phyloP scores from a whole-genome alignment of 2,888 invertebrate species.

The Calameuta pallipes region DNA sequence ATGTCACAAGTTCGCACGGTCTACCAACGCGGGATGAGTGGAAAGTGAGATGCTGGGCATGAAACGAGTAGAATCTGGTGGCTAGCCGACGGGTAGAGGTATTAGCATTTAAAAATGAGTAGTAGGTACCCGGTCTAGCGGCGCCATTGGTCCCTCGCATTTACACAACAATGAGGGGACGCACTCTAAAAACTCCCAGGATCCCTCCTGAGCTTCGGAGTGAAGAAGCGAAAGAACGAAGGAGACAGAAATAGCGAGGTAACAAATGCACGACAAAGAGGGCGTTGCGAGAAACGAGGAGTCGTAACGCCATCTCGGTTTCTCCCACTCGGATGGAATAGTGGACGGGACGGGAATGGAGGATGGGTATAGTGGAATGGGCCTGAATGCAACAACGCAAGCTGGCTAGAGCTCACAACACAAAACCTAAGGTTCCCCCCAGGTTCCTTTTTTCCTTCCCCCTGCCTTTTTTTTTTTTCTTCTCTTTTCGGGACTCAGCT shows the following conservation, averaged over 20 bases:
- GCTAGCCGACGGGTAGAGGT: constrained; percentile 32
- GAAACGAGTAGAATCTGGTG: background rate
- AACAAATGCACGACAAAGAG: constrained; percentile 34
- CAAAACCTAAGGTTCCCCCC: constrained; percentile 47
- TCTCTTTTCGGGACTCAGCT: constrained; percentile 39
- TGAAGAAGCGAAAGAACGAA: constrained; percentile 37
- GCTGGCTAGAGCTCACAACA: constrained; percentile 46
- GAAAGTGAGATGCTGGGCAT: background rate
- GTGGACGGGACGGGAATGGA: constrained; percentile 27
- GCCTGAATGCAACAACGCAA: constrained; percentile 35
- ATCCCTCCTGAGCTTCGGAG: constrained; percentile 50
- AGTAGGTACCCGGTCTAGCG: constrained; percentile 53
- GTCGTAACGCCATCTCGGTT: constrained; percentile 41
- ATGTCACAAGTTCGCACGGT: background rate
- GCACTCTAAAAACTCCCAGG: constrained; percentile 63
- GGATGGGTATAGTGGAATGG: constrained; percentile 33
- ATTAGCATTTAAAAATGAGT: constrained; percentile 64
- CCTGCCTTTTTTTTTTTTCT: constrained; percentile 33
- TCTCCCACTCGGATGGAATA: constrained; percentile 38
- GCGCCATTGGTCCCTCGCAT: constrained; percentile 62
- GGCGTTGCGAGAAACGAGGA: background rate
- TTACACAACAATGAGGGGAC: constrained; percentile 65
- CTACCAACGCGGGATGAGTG: background rate
- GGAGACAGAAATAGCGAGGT: constrained; percentile 37
- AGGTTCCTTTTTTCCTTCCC: constrained; percentile 9